Evolutionary conservation across 2,797 vertebrate genomes (phyloP).

Genomic region (Hyperoplus immaculatus): DNA sequence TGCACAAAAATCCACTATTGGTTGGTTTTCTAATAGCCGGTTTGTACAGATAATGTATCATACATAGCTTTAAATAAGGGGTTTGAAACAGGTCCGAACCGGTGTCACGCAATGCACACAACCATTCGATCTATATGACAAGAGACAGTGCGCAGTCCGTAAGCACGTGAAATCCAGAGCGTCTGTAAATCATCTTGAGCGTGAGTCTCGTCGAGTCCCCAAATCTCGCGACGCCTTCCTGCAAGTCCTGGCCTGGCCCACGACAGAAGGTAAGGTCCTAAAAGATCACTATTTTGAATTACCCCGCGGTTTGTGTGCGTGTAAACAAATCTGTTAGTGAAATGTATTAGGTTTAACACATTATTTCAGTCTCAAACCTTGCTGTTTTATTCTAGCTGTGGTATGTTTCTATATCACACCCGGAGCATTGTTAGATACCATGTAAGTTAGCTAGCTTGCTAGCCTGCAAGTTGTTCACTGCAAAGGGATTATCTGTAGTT

Average conservation of each 20-base stretch:
- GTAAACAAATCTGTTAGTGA: accelerated
- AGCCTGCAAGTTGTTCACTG: slow-evolving; percentile 10
- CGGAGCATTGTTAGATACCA: slow-evolving; percentile 15
- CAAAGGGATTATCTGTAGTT: neutral
- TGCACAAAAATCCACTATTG: neutral
- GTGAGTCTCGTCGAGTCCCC: slow-evolving; percentile 1
- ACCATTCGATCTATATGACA: neutral
- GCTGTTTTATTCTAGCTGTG: accelerated
- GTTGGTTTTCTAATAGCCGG: accelerated
- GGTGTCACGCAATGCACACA: too few species aligned
- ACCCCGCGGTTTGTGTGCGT: neutral
- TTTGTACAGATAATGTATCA: neutral
- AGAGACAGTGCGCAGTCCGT: neutral
- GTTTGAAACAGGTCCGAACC: too few species aligned
- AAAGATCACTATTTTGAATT: slow-evolving; percentile 75
- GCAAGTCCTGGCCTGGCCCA: neutral
- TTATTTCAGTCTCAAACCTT: accelerated
- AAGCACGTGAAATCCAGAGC: neutral
- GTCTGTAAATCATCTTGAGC: neutral
- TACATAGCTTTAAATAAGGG: too few species aligned
- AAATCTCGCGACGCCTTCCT: slow-evolving; percentile 73
- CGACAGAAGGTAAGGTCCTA: slow-evolving; percentile 85
- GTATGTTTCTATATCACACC: neutral
- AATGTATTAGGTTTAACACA: accelerated
- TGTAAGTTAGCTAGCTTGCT: slow-evolving; percentile 56